These are phyloP conservation scores for Pseudotriccus pelzelni DNA, from an alignment of 2,797 vertebrate species.

Conservation along the genomic window DNA sequence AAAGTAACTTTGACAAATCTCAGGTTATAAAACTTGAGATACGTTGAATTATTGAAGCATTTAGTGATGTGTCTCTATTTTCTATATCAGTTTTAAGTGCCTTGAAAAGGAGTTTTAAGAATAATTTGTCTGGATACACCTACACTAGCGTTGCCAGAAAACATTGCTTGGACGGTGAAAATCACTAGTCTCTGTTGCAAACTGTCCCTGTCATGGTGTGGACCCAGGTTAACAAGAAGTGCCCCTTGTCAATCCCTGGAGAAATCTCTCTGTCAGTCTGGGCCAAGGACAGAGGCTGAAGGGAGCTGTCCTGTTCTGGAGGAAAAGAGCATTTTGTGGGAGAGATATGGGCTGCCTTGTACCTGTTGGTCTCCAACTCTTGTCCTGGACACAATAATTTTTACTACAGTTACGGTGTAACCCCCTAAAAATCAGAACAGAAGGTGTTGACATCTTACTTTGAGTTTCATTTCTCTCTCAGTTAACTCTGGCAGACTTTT, in stretches of 20 bases:
- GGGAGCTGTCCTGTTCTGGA: background rate
- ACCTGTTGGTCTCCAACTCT: accelerated
- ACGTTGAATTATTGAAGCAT: background rate
- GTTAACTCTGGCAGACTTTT: background rate
- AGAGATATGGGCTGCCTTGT: accelerated
- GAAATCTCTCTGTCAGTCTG: background rate
- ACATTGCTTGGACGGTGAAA: background rate
- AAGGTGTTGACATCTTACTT: background rate
- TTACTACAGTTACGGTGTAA: background rate
- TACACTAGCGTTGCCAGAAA: background rate
- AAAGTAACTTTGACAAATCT: background rate
- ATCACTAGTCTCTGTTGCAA: background rate
- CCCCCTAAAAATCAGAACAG: background rate
- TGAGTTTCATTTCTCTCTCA: background rate
- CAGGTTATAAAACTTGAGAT: background rate
- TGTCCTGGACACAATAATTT: background rate
- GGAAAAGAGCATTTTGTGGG: background rate
- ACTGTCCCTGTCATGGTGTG: background rate
- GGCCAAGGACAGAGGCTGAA: background rate
- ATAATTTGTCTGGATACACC: background rate
- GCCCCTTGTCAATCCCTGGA: background rate
- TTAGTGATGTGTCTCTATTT: background rate
- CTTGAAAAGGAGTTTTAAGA: background rate
- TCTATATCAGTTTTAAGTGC: background rate
- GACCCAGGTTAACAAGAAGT: background rate